Conservation (phyloP, 2,113 vertebrate species). For the Alethe castanea region DNA sequence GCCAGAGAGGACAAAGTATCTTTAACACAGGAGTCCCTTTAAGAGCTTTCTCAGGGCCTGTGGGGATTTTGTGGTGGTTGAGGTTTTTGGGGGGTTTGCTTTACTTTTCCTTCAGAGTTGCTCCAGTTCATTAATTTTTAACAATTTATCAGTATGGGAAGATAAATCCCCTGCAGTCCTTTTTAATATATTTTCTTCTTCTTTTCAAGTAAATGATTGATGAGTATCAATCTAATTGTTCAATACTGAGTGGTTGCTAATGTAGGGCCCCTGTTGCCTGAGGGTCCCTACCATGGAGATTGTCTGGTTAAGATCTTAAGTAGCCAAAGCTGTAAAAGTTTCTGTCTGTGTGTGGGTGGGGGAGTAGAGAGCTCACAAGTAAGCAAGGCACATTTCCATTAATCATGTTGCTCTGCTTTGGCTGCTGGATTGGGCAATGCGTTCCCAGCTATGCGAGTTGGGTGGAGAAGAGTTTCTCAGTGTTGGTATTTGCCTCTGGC, state of each 20-base stretch:
- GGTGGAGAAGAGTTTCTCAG: neutral
- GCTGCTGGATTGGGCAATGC: neutral
- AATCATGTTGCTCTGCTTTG: conserved; percentile 17
- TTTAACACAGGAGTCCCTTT: neutral
- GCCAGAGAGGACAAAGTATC: neutral
- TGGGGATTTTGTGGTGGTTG: conserved; percentile 12
- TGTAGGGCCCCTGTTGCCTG: conserved; percentile 49
- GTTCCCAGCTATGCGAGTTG: neutral
- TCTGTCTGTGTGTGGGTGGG: neutral
- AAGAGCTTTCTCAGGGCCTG: conserved; percentile 15
- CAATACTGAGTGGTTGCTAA: conserved; percentile 63
- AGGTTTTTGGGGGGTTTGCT: neutral
- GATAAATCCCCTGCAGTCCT: conserved; percentile 71
- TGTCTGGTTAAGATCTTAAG: conserved; percentile 51
- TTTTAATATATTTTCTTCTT: conserved; percentile 73
- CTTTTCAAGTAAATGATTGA: conserved; percentile 77
- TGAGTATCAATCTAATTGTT: conserved; percentile 67
- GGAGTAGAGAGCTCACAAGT: neutral
- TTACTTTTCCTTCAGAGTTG: conserved; percentile 39
- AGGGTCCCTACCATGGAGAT: conserved; percentile 45
- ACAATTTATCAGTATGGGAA: conserved; percentile 70
- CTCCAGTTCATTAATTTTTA: conserved; percentile 75
- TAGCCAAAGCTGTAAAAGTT: conserved; percentile 47
- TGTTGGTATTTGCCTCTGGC: neutral
- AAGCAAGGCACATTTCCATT: conserved; percentile 21